Evolutionary conservation across 1,140 invertebrate genomes (phyloP).

Genomic region (Zaprionus kolodkinae): DNA sequence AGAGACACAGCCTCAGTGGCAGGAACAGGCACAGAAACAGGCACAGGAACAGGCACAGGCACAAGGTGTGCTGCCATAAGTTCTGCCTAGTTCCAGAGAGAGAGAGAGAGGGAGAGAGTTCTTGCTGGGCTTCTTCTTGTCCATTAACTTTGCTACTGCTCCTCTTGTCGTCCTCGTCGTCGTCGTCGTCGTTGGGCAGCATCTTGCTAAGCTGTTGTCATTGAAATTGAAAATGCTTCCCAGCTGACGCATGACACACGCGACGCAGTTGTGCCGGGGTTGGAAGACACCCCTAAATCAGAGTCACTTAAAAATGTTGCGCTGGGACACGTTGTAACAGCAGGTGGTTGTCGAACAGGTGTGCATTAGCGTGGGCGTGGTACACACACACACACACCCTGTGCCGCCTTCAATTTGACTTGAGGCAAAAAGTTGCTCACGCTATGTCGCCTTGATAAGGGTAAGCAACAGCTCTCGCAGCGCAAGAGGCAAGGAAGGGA

Average conservation of each 20-base stretch:
- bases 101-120: slow-evolving; percentile 3
- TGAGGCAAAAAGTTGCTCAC: slow-evolving; percentile 36
- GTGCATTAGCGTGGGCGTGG: slow-evolving; percentile 44
- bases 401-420: slow-evolving; percentile 39
- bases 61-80: neutral
- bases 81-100: slow-evolving; percentile 14
- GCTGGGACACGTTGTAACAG: slow-evolving; percentile 67
- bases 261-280: slow-evolving; percentile 34
- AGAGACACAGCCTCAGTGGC: neutral
- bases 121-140: slow-evolving; percentile 54
- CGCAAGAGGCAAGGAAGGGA: neutral
- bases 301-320: slow-evolving; percentile 80
- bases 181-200: slow-evolving; percentile 56
- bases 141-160: slow-evolving; percentile 71
- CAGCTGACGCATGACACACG: slow-evolving; percentile 80
- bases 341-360: slow-evolving; percentile 72
- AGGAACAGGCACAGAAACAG: neutral
- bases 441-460: slow-evolving; percentile 45
- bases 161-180: slow-evolving; percentile 44
- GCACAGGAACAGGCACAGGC: neutral
- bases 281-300: slow-evolving; percentile 65
- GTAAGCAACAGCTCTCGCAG: slow-evolving; percentile 18
- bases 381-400: neutral
- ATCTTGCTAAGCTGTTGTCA: slow-evolving; percentile 79
- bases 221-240: slow-evolving; percentile 78